Base-by-base conservation (phyloP, 2,888 invertebrate species). In the Melinaea marsaeus region DNA sequence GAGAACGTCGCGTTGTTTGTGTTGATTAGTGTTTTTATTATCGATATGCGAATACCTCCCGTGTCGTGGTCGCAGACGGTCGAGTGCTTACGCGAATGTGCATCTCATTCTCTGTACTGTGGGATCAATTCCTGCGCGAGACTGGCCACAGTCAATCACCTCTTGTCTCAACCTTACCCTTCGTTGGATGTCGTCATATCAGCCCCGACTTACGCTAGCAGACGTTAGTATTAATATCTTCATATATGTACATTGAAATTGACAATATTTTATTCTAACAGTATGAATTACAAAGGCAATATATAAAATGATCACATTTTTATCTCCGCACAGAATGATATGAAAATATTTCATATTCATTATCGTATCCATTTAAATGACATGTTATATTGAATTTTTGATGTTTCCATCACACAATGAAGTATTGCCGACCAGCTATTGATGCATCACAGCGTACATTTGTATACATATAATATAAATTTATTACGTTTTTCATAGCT, bases 111-210 rank as follows among this genome's bases (percentile, higher is more conserved):
- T 42, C 70, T 85, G 57, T 80, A 82, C 65, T 90, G 88, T 64
- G 84, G 85, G 1, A 61, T 84, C 60, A 74, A 74, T 56, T 79
- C 80, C 2, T 90, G 90, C 60, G 81, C 81, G 69, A 75, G 74
- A 60, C 67, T 85, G 55, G 81, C 84, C 1, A 77, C 74, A 7
- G 85, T 80, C 0, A 81, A 86, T 9, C 78, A 79, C 37, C 59
- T 85, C 34, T 67, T 87, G 70, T 76, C 83, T 32, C 82, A 79
- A 64, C 86, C 88, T 5, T 88, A 85, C 65, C 88, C 89, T 3
- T 77, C 74, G 54, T 67, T 87, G 65, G 89, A 89, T 62, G 88
- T 86, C 62, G 78, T 89, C 58, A 74, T 87, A 54, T 76, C 84
- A 4, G 90, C 86, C 3, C 89, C 89, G 9, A 76, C 79, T 2